Base-by-base conservation (phyloP, 2,888 invertebrate genomes). In the Macrophya annulata region DNA sequence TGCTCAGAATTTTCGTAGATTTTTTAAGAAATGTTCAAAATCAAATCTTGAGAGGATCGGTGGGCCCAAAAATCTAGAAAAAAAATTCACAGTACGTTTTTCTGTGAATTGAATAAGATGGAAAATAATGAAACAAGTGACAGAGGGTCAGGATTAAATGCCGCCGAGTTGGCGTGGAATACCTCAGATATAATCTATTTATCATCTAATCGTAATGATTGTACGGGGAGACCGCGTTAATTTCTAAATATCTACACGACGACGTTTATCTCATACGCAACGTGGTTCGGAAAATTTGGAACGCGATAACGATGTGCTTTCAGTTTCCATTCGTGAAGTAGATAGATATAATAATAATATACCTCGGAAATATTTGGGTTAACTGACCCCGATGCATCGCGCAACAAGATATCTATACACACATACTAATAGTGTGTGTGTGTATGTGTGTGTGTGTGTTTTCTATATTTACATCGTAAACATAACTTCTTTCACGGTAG, bases 331-430 rank as follows among this genome's bases (percentile, higher is more conserved):
- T 25, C 25, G 25, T 25, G 4, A 25, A 62, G 10, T 25, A 62
- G 25, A 10, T 62, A 12, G 10, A 48, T 48, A 48, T 48, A 48
- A 4, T 9, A 21, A 62, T 62, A 62, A 62, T 51, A 25, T 25
- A 62, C 62, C 10, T 62, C 62, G 21, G 10, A 25, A 4, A 25
- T 9, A 62, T 62, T 9, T 62, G 62, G 62, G 62, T 62, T 62
- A 62, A 62, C 62, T 62, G 62, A 62, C 62, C 62, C 3, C 62
- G 62, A 10, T 62, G 62, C 62, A 62, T 62, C 62, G 62, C 25
- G 31, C 4, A 62, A 62, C 10, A 62, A 21, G 9, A 62, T 62
- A 55, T 55, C 55, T 62, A 62, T 25, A 62, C 25, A 51, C 4
- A 12, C 25, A 62, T n/a, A 51, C 51, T 17, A 51, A 51, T n/a